These are phyloP conservation scores for Larimichthys polyactis DNA, from an alignment of 2,113 vertebrate species.

Conservation along the genomic window DNA sequence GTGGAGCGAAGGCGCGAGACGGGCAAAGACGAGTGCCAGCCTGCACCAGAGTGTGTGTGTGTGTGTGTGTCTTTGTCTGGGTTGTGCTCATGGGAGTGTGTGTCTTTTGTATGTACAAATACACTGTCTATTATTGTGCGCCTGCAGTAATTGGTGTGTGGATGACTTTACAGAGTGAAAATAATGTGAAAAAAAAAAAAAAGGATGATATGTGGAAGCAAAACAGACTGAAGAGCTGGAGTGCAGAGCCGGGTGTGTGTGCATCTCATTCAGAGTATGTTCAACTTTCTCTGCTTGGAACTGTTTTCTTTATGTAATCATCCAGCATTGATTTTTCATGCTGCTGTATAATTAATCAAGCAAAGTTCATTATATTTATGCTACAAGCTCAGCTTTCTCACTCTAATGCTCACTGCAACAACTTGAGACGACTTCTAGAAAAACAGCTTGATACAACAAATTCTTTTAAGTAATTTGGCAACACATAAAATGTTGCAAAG, in stretches of 20 bases:
- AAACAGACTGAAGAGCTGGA: background rate
- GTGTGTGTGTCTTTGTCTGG: slow-evolving; percentile 42
- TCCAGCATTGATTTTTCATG: slow-evolving; percentile 31
- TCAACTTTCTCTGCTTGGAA: background rate
- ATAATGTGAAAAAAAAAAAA: slow-evolving; percentile 6
- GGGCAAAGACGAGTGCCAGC: slow-evolving; percentile 66
- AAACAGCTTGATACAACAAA: slow-evolving; percentile 39
- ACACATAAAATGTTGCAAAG: slow-evolving; percentile 15
- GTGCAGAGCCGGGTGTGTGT: slow-evolving; percentile 2
- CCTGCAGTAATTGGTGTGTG: slow-evolving; percentile 4
- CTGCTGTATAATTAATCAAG: slow-evolving; percentile 48
- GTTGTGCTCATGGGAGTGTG: slow-evolving; percentile 37
- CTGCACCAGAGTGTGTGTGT: slow-evolving; percentile 48
- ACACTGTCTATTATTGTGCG: background rate
- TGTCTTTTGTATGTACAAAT: slow-evolving; percentile 29
- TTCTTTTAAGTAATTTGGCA: slow-evolving; percentile 53
- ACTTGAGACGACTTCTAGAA: slow-evolving; percentile 22
- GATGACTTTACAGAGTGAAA: slow-evolving; percentile 21
- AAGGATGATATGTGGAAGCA: background rate
- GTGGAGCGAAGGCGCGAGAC: slow-evolving; percentile 72
- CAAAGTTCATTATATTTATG: slow-evolving; percentile 44
- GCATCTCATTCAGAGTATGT: background rate
- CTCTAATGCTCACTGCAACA: slow-evolving; percentile 34
- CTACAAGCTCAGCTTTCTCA: slow-evolving; percentile 22
- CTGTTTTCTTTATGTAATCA: slow-evolving; percentile 27